Conservation (phyloP, 2,797 vertebrate genomes). For the Syncerus caffer region DNA sequence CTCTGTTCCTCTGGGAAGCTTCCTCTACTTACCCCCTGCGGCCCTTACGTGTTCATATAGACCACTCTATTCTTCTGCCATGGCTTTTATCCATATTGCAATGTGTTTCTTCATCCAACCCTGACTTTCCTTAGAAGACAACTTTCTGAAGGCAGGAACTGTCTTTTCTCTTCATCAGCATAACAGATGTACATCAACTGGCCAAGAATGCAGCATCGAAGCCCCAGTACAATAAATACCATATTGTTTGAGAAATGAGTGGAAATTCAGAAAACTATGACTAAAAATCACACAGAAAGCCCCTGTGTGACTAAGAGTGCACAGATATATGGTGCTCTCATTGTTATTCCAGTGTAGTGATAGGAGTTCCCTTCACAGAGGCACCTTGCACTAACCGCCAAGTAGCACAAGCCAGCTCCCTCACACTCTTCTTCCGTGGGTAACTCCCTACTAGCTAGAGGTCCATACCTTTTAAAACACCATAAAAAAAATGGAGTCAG, state of each 20-base stretch:
- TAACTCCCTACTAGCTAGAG: neutral
- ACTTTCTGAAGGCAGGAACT: neutral
- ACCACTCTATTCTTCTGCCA: neutral
- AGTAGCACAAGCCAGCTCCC: neutral
- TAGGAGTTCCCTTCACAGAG: neutral
- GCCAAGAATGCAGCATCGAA: neutral
- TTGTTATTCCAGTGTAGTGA: neutral
- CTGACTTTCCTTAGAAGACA: neutral
- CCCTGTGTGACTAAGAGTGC: neutral
- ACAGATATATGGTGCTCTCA: neutral
- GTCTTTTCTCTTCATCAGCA: neutral
- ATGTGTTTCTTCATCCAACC: neutral
- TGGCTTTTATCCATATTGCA: neutral
- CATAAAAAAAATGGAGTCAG: neutral
- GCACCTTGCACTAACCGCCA: neutral
- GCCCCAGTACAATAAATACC: neutral
- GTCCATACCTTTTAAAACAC: slow-evolving; percentile 24
- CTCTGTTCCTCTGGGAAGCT: neutral
- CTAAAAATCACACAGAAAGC: neutral
- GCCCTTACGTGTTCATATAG: neutral
- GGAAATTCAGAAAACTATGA: neutral
- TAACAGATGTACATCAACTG: neutral
- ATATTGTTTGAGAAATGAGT: neutral
- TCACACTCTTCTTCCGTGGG: neutral
- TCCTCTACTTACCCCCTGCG: neutral